These are phyloP conservation scores for Corynorhinus townsendii DNA, from an alignment of 2,113 vertebrate genomes.

Conservation along the genomic window DNA sequence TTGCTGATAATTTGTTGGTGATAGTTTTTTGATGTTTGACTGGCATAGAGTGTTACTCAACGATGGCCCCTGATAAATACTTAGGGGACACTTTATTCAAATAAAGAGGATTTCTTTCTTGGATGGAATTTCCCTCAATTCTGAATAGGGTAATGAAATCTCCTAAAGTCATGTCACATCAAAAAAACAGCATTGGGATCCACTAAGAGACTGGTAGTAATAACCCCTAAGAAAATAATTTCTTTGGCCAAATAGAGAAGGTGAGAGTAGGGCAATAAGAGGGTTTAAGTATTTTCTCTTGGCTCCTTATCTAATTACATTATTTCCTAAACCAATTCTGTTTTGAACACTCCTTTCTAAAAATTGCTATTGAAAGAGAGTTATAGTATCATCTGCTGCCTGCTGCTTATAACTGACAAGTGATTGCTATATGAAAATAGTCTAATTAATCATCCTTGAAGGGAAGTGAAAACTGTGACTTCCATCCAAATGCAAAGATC, in stretches of 20 bases:
- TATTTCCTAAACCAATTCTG: slow-evolving; percentile 44
- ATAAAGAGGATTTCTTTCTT: neutral
- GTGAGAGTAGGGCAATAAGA: neutral
- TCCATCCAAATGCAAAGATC: neutral
- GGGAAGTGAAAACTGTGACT: neutral
- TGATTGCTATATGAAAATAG: slow-evolving; percentile 39
- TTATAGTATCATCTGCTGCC: slow-evolving; percentile 15
- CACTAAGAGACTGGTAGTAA: neutral
- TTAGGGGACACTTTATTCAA: neutral
- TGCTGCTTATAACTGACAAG: slow-evolving; percentile 51
- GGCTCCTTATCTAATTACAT: slow-evolving; percentile 44
- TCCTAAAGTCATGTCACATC: neutral
- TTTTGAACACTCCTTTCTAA: slow-evolving; percentile 15
- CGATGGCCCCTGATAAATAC: neutral
- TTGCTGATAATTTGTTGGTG: neutral
- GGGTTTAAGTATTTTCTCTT: slow-evolving; percentile 8
- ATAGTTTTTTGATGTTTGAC: neutral
- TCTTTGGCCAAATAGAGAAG: neutral
- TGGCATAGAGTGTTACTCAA: neutral
- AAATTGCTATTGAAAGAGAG: slow-evolving; percentile 15
- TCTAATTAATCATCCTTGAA: slow-evolving; percentile 47
- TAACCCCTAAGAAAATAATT: neutral
- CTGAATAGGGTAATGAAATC: too few species aligned
- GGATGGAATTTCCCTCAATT: neutral
- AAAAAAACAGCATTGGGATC: neutral